phyloP scores from a whole-genome alignment of 2,113 vertebrate genomes.

The Arenaria interpres region DNA sequence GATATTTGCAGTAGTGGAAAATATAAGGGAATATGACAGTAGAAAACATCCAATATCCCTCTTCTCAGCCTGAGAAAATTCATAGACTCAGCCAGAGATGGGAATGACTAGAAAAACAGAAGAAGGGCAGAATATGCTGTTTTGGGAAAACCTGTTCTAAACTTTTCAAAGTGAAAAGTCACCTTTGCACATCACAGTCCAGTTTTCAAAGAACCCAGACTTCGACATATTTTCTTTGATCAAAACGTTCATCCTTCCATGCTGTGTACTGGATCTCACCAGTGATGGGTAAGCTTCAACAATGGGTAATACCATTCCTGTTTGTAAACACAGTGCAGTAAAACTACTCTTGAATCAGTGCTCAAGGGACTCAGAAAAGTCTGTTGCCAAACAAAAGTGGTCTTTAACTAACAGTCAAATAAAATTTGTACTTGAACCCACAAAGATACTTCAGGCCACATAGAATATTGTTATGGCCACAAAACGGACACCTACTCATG shows the following conservation, averaged over 20 bases:
- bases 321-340: neutral
- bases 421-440: neutral
- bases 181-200: neutral
- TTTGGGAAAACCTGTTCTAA: neutral
- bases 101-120: neutral
- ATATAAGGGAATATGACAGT: neutral
- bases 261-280: neutral
- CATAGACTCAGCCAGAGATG: too few species aligned
- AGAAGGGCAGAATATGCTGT: neutral
- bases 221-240: neutral
- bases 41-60: neutral
- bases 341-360: neutral
- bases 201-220: neutral
- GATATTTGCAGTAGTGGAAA: neutral
- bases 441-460: neutral
- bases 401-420: neutral
- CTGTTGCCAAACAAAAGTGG: neutral
- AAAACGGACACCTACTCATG: rapidly evolving
- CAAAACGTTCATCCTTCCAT: neutral
- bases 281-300: neutral
- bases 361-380: neutral
- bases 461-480: neutral
- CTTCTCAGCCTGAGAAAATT: neutral
- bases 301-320: neutral
- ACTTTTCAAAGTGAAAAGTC: neutral